phyloP scores from a whole-genome alignment of 1,140 invertebrate genomes.

The Drosophila kikkawai region DNA sequence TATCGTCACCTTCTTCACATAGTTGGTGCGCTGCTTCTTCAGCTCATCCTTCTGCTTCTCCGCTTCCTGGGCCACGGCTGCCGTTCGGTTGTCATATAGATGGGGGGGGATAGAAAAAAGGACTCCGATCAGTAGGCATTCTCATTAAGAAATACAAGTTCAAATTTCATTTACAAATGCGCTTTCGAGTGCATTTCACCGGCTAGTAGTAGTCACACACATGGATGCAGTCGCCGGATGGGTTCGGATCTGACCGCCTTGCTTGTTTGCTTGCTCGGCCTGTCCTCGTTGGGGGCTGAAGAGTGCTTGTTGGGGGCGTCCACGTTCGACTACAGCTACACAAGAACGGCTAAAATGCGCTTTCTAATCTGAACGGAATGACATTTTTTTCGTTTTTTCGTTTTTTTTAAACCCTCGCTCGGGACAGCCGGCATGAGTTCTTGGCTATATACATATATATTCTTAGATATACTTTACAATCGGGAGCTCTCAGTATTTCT shows the following conservation, averaged over 20 bases:
- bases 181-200: constrained; percentile 78
- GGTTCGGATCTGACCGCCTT: constrained; percentile 41
- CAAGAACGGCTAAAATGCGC: constrained; percentile 49
- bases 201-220: constrained; percentile 61
- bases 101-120: constrained; percentile 44
- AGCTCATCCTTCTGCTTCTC: constrained; percentile 92
- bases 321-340: constrained; percentile 51
- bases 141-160: constrained; percentile 54
- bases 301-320: constrained; percentile 54
- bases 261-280: constrained; percentile 51
- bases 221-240: constrained; percentile 67
- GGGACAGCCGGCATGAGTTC: constrained; percentile 33
- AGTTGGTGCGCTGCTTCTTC: constrained; percentile 91
- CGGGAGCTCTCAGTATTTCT: constrained; percentile 31
- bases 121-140: constrained; percentile 48
- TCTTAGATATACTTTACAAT: constrained; percentile 41
- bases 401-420: constrained; percentile 33
- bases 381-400: constrained; percentile 7
- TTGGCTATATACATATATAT: constrained; percentile 37
- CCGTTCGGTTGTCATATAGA: constrained; percentile 18
- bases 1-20: constrained; percentile 89
- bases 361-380: constrained; percentile 42
- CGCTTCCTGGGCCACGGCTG: constrained; percentile 92
- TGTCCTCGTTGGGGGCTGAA: constrained; percentile 55
- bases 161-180: constrained; percentile 84